These are phyloP conservation scores for Eupithecia dodoneata DNA, from an alignment of 2,888 invertebrate species.

Conservation along the genomic window DNA sequence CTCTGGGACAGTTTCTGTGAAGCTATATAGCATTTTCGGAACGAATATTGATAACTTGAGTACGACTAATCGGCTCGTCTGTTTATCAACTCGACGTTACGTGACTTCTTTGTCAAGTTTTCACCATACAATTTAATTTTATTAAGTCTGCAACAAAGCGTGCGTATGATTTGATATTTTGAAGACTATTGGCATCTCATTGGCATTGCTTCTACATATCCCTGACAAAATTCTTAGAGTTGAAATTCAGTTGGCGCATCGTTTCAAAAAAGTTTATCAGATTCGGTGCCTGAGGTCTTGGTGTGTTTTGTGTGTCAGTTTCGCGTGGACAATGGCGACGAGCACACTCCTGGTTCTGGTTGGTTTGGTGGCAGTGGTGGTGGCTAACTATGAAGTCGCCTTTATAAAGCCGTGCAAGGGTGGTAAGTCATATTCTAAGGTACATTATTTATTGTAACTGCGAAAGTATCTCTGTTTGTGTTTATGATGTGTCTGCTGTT, in stretches of 20 bases:
- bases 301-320: neutral
- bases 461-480: neutral
- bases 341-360: constrained; percentile 14
- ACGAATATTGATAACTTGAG: neutral
- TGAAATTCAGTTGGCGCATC: neutral
- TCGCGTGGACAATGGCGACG: constrained; percentile 11
- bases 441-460: neutral
- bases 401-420: neutral
- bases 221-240: neutral
- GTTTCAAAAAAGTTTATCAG: neutral
- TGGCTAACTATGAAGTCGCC: constrained; percentile 7
- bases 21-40: neutral
- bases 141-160: neutral
- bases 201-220: neutral
- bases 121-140: neutral
- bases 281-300: neutral
- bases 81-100: neutral
- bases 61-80: neutral
- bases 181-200: neutral
- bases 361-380: constrained; percentile 14
- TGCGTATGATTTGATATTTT: neutral
- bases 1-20: neutral
- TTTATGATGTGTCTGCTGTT: no score
- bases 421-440: constrained; percentile 11
- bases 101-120: neutral